Percentiles rank a stretch among this genome's conserved stretches.
Conservation (phyloP, 2,797 vertebrate genomes). For the Esox masquinongy region DNA sequence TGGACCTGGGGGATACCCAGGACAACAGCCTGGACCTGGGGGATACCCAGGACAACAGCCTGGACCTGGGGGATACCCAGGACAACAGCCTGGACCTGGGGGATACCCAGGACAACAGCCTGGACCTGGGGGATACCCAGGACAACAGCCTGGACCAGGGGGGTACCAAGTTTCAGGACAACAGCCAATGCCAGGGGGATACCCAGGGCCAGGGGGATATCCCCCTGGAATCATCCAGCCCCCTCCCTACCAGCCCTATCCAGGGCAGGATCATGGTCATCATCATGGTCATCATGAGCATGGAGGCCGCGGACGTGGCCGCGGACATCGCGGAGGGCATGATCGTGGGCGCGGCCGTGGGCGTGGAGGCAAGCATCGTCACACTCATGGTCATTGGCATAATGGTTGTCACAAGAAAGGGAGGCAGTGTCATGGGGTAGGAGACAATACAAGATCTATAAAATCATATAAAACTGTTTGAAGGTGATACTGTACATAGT, state of each 20-base stretch:
- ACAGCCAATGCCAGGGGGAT: too few species aligned
- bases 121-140: too few species aligned
- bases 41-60: too few species aligned
- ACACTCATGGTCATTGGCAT: constrained; percentile 31
- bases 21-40: too few species aligned
- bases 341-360: fast-evolving
- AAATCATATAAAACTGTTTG: not conserved
- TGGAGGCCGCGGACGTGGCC: not conserved
- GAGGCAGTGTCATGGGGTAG: constrained; percentile 52
- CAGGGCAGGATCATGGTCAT: not conserved
- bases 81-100: too few species aligned
- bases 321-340: not conserved
- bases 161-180: too few species aligned
- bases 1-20: too few species aligned
- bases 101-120: too few species aligned
- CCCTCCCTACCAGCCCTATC: not conserved
- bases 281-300: too few species aligned
- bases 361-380: fast-evolving
- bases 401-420: constrained; percentile 61
- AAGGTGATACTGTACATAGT: not conserved
- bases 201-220: too few species aligned
- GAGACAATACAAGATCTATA: not conserved
- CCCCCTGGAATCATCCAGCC: too few species aligned
- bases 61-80: too few species aligned
- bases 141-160: not conserved